Percentiles rank a stretch among this genome's conserved stretches.
Conservation (phyloP, 2,797 vertebrate genomes). For the Platyrinchus mystaceus region DNA sequence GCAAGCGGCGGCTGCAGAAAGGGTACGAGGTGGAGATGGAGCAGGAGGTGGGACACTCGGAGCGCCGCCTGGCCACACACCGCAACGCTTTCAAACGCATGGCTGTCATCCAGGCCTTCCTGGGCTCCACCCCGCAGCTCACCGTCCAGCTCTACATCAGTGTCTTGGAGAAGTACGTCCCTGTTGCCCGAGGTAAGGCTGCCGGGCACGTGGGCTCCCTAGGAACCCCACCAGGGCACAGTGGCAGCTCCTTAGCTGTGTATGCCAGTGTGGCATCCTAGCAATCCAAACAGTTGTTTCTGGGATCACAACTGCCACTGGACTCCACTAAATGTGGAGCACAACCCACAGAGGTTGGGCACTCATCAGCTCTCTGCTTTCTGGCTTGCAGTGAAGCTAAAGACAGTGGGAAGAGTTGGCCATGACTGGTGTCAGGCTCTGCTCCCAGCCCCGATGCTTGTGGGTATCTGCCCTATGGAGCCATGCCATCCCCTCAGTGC, state of each 20-base stretch:
- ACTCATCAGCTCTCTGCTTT: not conserved
- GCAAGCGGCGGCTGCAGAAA: conserved; percentile 86
- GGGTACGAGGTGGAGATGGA: conserved; percentile 81
- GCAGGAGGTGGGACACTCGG: conserved; percentile 90
- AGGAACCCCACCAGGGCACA: rapidly evolving
- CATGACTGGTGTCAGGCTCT: not conserved
- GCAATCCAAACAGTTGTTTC: not conserved
- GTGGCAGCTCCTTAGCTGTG: rapidly evolving
- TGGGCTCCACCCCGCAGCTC: conserved; percentile 95
- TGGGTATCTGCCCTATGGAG: not conserved
- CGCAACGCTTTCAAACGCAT: conserved; percentile 95
- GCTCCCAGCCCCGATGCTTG: not conserved
- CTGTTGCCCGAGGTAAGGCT: conserved; percentile 79
- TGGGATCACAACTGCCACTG: rapidly evolving
- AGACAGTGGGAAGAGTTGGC: not conserved
- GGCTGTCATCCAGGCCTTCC: conserved; percentile 94
- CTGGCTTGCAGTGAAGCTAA: not conserved
- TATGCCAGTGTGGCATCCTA: rapidly evolving
- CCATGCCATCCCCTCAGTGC: rapidly evolving
- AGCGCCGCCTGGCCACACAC: conserved; percentile 86
- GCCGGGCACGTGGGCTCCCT: rapidly evolving
- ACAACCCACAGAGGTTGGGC: not conserved
- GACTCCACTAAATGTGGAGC: rapidly evolving
- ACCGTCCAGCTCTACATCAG: conserved; percentile 94
- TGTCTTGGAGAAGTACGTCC: conserved; percentile 86